Evolutionary conservation across 1,140 invertebrate genomes (phyloP).

Genomic region (Thaumetopoea pityocampa): DNA sequence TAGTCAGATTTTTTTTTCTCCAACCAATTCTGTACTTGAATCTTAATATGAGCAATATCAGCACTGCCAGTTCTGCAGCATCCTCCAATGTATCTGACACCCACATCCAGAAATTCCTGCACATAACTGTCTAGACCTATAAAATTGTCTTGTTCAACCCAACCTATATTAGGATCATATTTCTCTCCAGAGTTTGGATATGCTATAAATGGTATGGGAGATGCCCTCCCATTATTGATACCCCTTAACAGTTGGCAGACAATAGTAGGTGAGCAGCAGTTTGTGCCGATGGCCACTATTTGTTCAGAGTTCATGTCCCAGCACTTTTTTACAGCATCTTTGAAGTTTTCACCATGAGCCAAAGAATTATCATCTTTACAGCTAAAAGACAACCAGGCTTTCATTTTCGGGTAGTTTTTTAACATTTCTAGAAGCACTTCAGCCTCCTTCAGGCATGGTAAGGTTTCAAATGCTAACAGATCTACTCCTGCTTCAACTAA

Average conservation of each 20-base stretch:
- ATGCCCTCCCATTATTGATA: conserved; percentile 72
- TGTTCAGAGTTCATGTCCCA: conserved; percentile 81
- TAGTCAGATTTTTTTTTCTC: conserved; percentile 16
- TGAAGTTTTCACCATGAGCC: conserved; percentile 86
- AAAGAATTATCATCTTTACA: conserved; percentile 79
- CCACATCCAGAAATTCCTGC: conserved; percentile 81
- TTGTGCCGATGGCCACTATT: conserved; percentile 88
- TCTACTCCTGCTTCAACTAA: conserved; percentile 87
- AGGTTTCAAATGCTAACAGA: conserved; percentile 91
- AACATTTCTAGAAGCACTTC: conserved; percentile 85
- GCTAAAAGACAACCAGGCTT: conserved; percentile 90
- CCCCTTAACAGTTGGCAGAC: conserved; percentile 77
- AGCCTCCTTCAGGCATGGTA: conserved; percentile 89
- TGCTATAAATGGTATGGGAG: conserved; percentile 80
- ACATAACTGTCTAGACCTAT: conserved; percentile 78
- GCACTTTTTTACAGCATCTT: conserved; percentile 77
- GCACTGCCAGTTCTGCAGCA: conserved; percentile 84
- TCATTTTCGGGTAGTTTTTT: conserved; percentile 80
- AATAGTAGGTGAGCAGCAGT: conserved; percentile 82
- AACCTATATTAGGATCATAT: conserved; percentile 78
- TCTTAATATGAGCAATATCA: conserved; percentile 77
- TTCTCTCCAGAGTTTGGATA: conserved; percentile 88
- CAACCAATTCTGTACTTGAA: conserved; percentile 65
- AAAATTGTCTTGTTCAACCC: conserved; percentile 76
- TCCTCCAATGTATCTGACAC: conserved; percentile 85